Evolutionary conservation across 2,113 vertebrate species (phyloP).

Genomic region (Colaptes auratus): DNA sequence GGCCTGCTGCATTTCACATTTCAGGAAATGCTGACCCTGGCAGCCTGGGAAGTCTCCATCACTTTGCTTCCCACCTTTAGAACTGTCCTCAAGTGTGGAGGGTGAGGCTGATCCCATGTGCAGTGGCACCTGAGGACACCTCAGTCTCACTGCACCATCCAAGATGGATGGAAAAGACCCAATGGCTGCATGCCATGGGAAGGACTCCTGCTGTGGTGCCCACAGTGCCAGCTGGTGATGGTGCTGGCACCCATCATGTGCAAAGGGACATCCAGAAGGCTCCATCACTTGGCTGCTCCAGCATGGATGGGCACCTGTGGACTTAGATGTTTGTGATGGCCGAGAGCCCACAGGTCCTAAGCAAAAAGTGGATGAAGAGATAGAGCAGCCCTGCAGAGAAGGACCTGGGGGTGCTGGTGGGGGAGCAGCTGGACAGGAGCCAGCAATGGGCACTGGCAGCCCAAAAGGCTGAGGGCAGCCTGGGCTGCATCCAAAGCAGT

Average conservation of each 20-base stretch:
- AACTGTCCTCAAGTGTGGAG: neutral
- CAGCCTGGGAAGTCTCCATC: neutral
- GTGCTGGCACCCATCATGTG: neutral
- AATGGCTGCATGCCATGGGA: fast-evolving
- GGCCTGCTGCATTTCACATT: neutral
- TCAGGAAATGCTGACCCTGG: neutral
- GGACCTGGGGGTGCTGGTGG: too few relatives aligned
- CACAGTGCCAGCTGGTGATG: neutral
- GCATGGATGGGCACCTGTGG: neutral
- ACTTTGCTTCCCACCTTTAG: neutral
- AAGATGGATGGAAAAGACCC: neutral
- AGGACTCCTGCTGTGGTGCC: too few relatives aligned
- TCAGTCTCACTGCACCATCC: neutral
- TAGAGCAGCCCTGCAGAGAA: too few relatives aligned
- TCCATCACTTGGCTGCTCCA: neutral
- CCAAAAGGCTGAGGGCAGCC: too few relatives aligned
- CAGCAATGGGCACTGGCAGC: too few relatives aligned
- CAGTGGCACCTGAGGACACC: neutral
- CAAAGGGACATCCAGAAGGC: neutral
- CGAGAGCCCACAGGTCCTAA: neutral
- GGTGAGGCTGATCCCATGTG: neutral
- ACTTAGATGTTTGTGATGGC: neutral
- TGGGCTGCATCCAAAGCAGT: too few relatives aligned
- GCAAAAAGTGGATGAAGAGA: neutral
- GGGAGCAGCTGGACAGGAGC: too few relatives aligned